These are phyloP conservation scores for Cacoxenus indagator DNA, from an alignment of 2,888 invertebrate genomes.

Conservation along the genomic window DNA sequence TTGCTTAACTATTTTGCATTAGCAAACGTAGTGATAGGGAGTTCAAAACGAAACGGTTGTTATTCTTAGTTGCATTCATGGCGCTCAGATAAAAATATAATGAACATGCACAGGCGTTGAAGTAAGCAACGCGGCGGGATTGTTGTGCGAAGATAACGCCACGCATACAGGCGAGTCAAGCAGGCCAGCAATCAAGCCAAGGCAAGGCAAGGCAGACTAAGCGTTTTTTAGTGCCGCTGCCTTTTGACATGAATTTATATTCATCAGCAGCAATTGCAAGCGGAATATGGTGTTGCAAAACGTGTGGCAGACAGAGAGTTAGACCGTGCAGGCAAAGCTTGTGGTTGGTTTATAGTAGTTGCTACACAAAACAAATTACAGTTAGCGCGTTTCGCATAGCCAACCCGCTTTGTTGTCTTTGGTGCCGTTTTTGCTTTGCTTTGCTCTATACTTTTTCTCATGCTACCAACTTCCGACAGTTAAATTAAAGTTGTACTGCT, in stretches of 20 bases:
- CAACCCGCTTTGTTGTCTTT: conserved; percentile 28
- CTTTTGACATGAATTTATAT: conserved; percentile 47
- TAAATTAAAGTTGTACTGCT: conserved; percentile 60
- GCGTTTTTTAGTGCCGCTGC: conserved; percentile 7
- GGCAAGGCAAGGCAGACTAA: background rate
- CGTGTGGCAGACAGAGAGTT: background rate
- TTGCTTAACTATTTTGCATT: conserved; percentile 56
- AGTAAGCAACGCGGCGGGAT: background rate
- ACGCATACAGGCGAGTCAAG: too few species aligned
- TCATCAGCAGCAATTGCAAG: conserved; percentile 46
- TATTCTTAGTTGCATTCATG: conserved; percentile 50
- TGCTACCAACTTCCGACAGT: conserved; percentile 60
- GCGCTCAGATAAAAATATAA: conserved; percentile 63
- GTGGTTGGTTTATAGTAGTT: background rate
- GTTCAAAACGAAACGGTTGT: background rate
- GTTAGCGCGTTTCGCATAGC: conserved; percentile 25
- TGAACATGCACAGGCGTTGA: conserved; percentile 37
- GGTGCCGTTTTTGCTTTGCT: conserved; percentile 42
- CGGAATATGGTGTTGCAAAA: background rate
- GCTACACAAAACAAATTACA: conserved; percentile 16
- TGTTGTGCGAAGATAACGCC: background rate
- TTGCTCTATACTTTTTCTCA: conserved; percentile 34
- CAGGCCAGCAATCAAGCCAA: too few species aligned
- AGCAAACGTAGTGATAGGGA: conserved; percentile 34
- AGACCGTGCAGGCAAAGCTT: background rate